Evolutionary conservation across 2,797 vertebrate species (phyloP).

Genomic region (Melanotaenia trifasciata): DNA sequence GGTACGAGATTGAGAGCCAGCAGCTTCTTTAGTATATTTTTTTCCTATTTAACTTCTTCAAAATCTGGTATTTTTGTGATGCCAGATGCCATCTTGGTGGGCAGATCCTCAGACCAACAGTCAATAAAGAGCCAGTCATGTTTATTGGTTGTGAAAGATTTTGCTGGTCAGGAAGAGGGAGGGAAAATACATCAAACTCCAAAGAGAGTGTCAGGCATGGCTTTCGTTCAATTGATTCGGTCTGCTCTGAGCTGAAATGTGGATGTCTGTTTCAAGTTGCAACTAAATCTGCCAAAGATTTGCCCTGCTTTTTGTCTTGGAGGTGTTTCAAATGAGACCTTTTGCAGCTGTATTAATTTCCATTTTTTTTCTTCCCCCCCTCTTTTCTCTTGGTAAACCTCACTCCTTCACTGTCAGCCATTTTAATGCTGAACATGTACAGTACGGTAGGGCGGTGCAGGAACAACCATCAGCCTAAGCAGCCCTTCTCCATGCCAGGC

Average conservation of each 20-base stretch:
- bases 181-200: slow-evolving; percentile 1
- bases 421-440: slow-evolving; percentile 60
- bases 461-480: slow-evolving; percentile 60
- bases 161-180: background rate
- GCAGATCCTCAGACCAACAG: background rate
- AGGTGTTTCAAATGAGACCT: slow-evolving; percentile 28
- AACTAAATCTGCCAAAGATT: slow-evolving; percentile 23
- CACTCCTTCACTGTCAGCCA: slow-evolving; percentile 46
- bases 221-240: background rate
- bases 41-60: background rate
- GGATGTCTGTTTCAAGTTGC: slow-evolving; percentile 19
- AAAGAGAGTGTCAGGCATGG: background rate
- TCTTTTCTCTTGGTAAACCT: background rate
- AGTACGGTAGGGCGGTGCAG: slow-evolving; percentile 44
- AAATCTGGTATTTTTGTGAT: background rate
- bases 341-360: slow-evolving; percentile 30
- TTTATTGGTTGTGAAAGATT: slow-evolving; percentile 14
- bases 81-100: background rate
- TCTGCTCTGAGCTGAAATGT: background rate
- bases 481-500: slow-evolving; percentile 65
- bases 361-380: background rate
- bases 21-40: background rate
- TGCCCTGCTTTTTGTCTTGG: slow-evolving; percentile 38
- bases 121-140: background rate
- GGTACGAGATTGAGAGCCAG: background rate